Percentiles rank a stretch among this genome's conserved stretches.
Evolutionary conservation across 2,113 vertebrate genomes (phyloP).

Genomic region (Ammodytes marinus): DNA sequence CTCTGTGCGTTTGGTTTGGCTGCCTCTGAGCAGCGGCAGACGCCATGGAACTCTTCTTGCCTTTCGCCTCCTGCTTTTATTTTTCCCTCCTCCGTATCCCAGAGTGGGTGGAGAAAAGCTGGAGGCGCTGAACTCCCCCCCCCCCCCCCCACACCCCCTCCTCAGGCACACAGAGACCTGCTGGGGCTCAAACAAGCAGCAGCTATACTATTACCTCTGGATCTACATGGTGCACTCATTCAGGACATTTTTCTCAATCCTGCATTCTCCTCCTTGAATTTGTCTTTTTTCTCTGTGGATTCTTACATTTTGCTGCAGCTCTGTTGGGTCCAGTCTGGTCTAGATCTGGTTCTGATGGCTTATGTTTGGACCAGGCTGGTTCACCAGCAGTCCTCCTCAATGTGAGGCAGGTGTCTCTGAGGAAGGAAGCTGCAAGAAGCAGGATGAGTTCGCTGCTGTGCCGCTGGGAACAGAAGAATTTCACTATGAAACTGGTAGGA

Average conservation of each 20-base stretch:
- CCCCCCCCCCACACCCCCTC: slow-evolving; percentile 7
- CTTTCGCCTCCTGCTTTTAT: slow-evolving; percentile 67
- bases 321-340: slow-evolving; percentile 1
- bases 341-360: slow-evolving; percentile 42
- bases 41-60: slow-evolving; percentile 57
- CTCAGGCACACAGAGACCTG: slow-evolving; percentile 58
- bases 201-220: slow-evolving; percentile 40
- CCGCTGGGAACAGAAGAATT: slow-evolving; percentile 93
- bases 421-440: slow-evolving; percentile 35
- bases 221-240: slow-evolving; percentile 34
- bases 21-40: slow-evolving; percentile 59
- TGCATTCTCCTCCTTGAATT: slow-evolving; percentile 28
- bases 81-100: slow-evolving; percentile 71
- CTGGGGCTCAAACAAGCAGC: slow-evolving; percentile 54
- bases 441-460: slow-evolving; percentile 92
- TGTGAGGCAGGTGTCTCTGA: slow-evolving; percentile 81
- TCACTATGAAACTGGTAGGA: slow-evolving; percentile 95
- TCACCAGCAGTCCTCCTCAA: slow-evolving; percentile 10
- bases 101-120: slow-evolving; percentile 68
- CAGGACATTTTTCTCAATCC: slow-evolving; percentile 20
- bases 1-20: slow-evolving; percentile 81
- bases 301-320: not conserved
- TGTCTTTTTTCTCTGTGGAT: slow-evolving; percentile 6
- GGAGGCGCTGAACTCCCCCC: slow-evolving; percentile 42
- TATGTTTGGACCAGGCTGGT: slow-evolving; percentile 27